Conservation (phyloP, 2,797 vertebrate genomes). For the Acestrorhynchus altus region DNA sequence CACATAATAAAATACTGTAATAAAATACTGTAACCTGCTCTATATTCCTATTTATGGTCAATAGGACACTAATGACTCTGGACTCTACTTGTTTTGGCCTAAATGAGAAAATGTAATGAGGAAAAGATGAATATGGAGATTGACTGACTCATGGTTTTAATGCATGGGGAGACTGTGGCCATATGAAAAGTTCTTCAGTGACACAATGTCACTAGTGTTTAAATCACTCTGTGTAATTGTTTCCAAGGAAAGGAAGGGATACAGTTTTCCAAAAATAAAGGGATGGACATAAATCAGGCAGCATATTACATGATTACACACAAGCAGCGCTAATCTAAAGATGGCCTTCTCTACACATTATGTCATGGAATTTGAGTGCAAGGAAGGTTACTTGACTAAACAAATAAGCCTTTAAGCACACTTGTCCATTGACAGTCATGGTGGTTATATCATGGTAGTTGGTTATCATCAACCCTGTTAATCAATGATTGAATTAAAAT, state of each 20-base stretch:
- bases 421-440: not conserved
- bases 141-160: conserved; percentile 24
- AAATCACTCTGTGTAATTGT: conserved; percentile 7
- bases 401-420: not conserved
- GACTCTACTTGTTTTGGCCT: conserved; percentile 3
- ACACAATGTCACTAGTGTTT: conserved; percentile 17
- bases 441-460: not conserved
- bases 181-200: not conserved
- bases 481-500: not conserved
- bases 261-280: conserved; percentile 49
- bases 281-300: conserved; percentile 7
- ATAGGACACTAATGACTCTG: not conserved
- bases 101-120: conserved; percentile 14
- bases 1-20: not conserved
- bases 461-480: not conserved
- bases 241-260: conserved; percentile 46
- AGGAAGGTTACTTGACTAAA: not conserved
- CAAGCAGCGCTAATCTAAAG: conserved; percentile 9
- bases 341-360: conserved; percentile 5
- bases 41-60: not conserved
- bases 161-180: not conserved
- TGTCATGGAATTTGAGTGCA: conserved; percentile 39
- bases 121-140: conserved; percentile 1
- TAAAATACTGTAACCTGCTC: not conserved
- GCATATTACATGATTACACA: conserved; percentile 25